Percentiles rank a stretch among this genome's conserved stretches.
phyloP scores from a whole-genome alignment of 2,888 invertebrate genomes.

The Hemicrepidius hirtus region DNA sequence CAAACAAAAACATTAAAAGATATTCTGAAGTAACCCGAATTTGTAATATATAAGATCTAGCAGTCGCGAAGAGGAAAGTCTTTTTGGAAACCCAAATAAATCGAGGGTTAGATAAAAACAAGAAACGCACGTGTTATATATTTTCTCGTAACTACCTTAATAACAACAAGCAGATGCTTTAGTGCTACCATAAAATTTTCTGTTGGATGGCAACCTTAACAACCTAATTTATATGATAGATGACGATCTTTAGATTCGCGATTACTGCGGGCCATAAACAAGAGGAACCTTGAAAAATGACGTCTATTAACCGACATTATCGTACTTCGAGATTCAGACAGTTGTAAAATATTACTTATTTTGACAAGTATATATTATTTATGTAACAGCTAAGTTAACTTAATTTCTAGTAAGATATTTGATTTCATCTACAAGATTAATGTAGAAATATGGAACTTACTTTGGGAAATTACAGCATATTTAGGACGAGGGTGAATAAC shows the following conservation, averaged over 20 bases:
- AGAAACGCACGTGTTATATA: constrained; percentile 33
- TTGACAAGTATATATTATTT: constrained; percentile 29
- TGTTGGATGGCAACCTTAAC: constrained; percentile 38
- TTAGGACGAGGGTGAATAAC: constrained; percentile 16
- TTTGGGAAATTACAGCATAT: constrained; percentile 20
- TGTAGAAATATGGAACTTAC: constrained; percentile 19
- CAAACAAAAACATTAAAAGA: constrained; percentile 16
- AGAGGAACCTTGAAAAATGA: constrained; percentile 42
- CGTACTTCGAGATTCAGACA: constrained; percentile 26
- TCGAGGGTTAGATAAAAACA: constrained; percentile 17
- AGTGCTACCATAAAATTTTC: constrained; percentile 34
- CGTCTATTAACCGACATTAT: constrained; percentile 34
- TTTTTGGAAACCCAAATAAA: constrained; percentile 6
- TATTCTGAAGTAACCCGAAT: constrained; percentile 26
- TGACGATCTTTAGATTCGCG: constrained; percentile 42
- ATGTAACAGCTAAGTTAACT: constrained; percentile 25
- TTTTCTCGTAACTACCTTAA: constrained; percentile 32
- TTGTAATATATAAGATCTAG: constrained; percentile 13
- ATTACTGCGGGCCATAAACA: constrained; percentile 38
- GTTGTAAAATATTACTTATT: constrained; percentile 32
- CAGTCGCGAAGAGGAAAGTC: neutral
- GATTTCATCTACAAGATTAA: constrained; percentile 30
- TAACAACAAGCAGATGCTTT: constrained; percentile 38
- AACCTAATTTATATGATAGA: constrained; percentile 46
- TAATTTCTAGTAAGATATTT: constrained; percentile 24